These are phyloP conservation scores for Odontothrips loti DNA, from an alignment of 2,888 invertebrate genomes.

Conservation along the genomic window DNA sequence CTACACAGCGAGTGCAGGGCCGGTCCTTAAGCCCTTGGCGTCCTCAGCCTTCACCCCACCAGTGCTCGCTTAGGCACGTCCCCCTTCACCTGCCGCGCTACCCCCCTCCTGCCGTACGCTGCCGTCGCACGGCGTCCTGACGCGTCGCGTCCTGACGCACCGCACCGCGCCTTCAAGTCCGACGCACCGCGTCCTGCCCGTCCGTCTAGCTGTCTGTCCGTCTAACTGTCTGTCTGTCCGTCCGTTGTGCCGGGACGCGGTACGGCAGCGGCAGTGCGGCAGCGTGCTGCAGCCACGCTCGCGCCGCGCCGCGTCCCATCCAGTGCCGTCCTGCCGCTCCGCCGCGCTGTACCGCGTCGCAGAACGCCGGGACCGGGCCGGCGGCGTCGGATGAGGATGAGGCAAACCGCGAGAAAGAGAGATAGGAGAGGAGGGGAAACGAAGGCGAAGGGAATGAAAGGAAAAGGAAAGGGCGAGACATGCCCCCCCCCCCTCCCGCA, in stretches of 20 bases:
- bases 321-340: background rate
- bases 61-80: background rate
- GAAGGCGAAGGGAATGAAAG: background rate
- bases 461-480: background rate
- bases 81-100: slow-evolving; percentile 3
- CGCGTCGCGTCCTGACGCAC: background rate
- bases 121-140: background rate
- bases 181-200: background rate
- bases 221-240: background rate
- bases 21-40: background rate
- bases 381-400: background rate
- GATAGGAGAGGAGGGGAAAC: background rate
- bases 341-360: background rate
- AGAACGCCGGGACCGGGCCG: background rate
- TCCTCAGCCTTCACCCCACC: background rate
- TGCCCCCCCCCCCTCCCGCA: too few relatives aligned
- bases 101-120: background rate
- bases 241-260: background rate
- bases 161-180: background rate
- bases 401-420: background rate
- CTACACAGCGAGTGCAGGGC: background rate
- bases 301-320: background rate
- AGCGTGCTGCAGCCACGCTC: background rate
- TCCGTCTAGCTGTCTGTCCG: background rate
- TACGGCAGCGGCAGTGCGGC: background rate